Evolutionary conservation across 1,140 invertebrate species (phyloP), one percentile per base, ranked within the genome.

Genomic region (Acromyrmex charruanus): DNA sequence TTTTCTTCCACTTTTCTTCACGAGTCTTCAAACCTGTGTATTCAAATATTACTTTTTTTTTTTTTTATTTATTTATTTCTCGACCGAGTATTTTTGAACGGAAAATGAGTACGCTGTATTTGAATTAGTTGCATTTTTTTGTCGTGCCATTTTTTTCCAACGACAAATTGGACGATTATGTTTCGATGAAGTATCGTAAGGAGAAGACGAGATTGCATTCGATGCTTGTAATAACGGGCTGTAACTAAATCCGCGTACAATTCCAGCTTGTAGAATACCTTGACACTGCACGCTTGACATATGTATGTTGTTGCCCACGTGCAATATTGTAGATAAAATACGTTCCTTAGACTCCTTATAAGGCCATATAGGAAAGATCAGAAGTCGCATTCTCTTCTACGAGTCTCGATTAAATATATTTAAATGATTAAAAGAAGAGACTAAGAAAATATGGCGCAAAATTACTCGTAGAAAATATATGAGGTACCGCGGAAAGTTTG

Each of bases 301-400:
- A 90, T 89, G 92, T 91, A 92, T 88, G 89, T 93, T 91, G 91
- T 92, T 92, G 90, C 90, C 92, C 91, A 92, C 91, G 92, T 94
- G 91, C 92, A 92, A 86, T 81, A 84, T 92, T 93, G 91, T 93
- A 93, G 89, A 94, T 94, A 94, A 94, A 94, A 94, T 94, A 94
- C 88, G 91, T 93, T 93, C 92, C 92, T 93, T 94, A 94, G 92
- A 88, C 89, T 90, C 89, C 71, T 82, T 87, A 69, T 69, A 69
- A 44, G 39, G 21, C 21, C 39, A 44, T 61, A 61, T 61, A 63
- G 55, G 14, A 77, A 77, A 61, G 35, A 44, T 77, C 25, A 63
- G 9, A 77, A 77, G 12, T 77, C 53, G 53, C 53, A 35, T 77
- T 10, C 49, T 66, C 18, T 51, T 80, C 7, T 28, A 51, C 58